phyloP scores from a whole-genome alignment of 2,113 vertebrate genomes.

The Mola mola region DNA sequence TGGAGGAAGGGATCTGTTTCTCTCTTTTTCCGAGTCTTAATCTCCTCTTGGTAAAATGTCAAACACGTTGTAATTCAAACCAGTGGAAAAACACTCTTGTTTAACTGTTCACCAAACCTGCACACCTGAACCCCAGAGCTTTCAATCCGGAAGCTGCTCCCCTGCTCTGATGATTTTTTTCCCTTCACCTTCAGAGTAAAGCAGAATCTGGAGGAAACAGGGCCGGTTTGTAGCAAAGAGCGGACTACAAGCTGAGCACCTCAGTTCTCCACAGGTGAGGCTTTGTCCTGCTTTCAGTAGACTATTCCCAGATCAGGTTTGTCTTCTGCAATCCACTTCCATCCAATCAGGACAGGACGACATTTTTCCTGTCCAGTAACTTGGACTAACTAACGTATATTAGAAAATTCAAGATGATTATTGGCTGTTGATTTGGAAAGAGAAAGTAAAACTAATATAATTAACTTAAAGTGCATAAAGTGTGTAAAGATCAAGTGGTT shows the following conservation, averaged over 20 bases:
- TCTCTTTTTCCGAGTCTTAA: too few relatives aligned
- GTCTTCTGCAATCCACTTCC: too few relatives aligned
- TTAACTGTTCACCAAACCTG: not conserved
- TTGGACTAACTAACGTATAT: too few relatives aligned
- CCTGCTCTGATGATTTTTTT: not conserved
- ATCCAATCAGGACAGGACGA: constrained; percentile 13
- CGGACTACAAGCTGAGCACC: constrained; percentile 55
- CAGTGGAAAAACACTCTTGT: not conserved
- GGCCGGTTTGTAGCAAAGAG: constrained; percentile 43
- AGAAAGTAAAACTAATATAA: too few relatives aligned
- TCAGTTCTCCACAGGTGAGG: constrained; percentile 67
- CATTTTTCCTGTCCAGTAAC: too few relatives aligned
- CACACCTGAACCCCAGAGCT: constrained; percentile 27
- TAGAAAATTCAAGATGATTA: too few relatives aligned
- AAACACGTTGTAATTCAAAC: too few relatives aligned
- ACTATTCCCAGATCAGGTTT: constrained; percentile 52
- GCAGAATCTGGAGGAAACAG: constrained; percentile 49
- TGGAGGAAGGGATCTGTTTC: too few relatives aligned
- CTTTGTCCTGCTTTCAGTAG: constrained; percentile 54
- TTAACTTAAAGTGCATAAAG: too few relatives aligned
- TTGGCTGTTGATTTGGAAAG: too few relatives aligned
- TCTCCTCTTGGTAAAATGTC: too few relatives aligned
- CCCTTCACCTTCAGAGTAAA: constrained; percentile 34
- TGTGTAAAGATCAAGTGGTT: too few relatives aligned
- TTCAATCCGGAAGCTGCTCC: constrained; percentile 32